phyloP scores from a whole-genome alignment of 2,888 invertebrate genomes.

The Mystacides longicornis region DNA sequence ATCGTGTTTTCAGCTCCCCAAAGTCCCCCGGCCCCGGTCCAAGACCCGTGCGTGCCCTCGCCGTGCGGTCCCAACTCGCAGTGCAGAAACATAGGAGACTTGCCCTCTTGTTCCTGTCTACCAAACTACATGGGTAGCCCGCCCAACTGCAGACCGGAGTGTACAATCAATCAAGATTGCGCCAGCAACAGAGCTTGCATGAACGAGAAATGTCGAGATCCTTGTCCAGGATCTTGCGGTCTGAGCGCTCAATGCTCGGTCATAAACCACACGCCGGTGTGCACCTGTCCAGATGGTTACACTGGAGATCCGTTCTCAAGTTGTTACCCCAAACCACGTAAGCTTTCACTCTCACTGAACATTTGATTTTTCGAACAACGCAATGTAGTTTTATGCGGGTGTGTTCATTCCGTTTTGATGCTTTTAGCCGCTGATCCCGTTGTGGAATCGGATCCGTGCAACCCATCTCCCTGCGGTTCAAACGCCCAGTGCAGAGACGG shows the following conservation, averaged over 20 bases:
- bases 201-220: constrained; percentile 66
- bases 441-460: constrained; percentile 45
- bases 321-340: constrained; percentile 49
- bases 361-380: no score
- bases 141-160: constrained; percentile 63
- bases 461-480: constrained; percentile 59
- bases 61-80: constrained; percentile 63
- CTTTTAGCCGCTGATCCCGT: constrained; percentile 25
- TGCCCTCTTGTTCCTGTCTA: constrained; percentile 59
- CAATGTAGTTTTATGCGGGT: no score
- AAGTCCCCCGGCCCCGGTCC: constrained; percentile 42
- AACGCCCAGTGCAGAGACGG: constrained; percentile 54
- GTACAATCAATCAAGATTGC: constrained; percentile 68
- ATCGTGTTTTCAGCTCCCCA: constrained; percentile 38
- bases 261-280: constrained; percentile 66
- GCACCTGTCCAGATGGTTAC: constrained; percentile 62
- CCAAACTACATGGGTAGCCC: constrained; percentile 62
- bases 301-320: constrained; percentile 65
- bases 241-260: constrained; percentile 56
- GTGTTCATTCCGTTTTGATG: not conserved
- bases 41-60: constrained; percentile 54
- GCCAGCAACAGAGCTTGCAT: constrained; percentile 68
- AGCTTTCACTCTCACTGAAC: no score
- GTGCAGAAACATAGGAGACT: constrained; percentile 52
- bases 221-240: constrained; percentile 76